Base-by-base conservation (phyloP, 1,140 invertebrate genomes). In the Hydropsyche tenuis region DNA sequence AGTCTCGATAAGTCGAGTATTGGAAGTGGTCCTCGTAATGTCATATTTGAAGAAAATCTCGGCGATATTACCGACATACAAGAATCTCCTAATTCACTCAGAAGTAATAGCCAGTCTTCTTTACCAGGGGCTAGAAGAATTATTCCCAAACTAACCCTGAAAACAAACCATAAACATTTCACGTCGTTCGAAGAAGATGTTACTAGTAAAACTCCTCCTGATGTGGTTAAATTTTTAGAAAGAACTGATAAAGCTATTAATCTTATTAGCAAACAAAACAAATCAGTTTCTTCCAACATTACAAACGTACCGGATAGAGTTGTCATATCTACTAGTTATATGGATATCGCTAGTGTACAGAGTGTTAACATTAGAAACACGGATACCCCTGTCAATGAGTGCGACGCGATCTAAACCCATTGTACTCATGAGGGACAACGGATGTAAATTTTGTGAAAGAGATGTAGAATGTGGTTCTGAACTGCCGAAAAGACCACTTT, bases 111-210 rank as follows among this genome's bases (percentile, higher is more conserved):
- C 20, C 76, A 77, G 48, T 77, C 76, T 46, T 77, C 76, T 6
- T 60, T 77, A 3, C 51, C 70, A 1, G 76, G 73, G 27, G 23
- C 73, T 4, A 56, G 72, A 63, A 60, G 73, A 42, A 12, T 25
- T 2, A 71, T 77, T 42, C 68, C 76, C 5, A 77, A 77, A 63
- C 73, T 77, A 14, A 75, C 76, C 42, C 23, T 77, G 6, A 77
- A 77, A 62, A 69, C 70, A 6, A 75, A 60, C 30, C 76, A 77
- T 43, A 77, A 75, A 68, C 76, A 77, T 66, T 77, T 75, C 51
- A 75, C 76, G 2, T 77, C 76, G 4, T 77, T 77, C 46, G 76
- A 77, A 69, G 76, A 77, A 72, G 76, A 77, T 45, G 76, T 77
- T 5, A 73, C 73, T 37, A 77, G 76, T 43, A 64, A 73, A 70